Evolutionary conservation across 2,888 invertebrate species (phyloP).

Genomic region (Dolomedes plantarius): DNA sequence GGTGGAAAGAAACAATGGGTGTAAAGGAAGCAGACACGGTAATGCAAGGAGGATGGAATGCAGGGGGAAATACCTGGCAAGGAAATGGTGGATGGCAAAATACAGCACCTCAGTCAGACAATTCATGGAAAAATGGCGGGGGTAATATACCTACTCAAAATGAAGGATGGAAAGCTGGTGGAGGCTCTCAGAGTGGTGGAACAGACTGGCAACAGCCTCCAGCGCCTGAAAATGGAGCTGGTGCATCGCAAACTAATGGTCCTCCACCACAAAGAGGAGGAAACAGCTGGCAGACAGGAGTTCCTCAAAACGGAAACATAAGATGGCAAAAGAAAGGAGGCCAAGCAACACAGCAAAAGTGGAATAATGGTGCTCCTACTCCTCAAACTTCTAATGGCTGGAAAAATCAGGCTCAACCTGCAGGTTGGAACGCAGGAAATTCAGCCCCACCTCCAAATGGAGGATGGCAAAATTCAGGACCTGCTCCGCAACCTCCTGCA

Average conservation of each 20-base stretch:
- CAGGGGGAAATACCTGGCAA: background rate
- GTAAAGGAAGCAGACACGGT: constrained; percentile 22
- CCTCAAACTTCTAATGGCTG: constrained; percentile 30
- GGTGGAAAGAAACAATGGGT: constrained; percentile 43
- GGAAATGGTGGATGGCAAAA: constrained; percentile 27
- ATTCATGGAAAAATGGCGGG: constrained; percentile 17
- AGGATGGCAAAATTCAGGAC: constrained; percentile 39
- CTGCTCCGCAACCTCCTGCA: background rate
- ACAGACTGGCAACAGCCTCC: constrained; percentile 22
- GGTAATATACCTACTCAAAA: constrained; percentile 13
- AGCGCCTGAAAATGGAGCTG: background rate
- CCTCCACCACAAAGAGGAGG: constrained; percentile 3
- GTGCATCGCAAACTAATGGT: constrained; percentile 20
- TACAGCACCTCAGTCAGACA: constrained; percentile 32
- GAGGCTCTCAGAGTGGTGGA: background rate
- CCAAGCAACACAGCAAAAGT: background rate
- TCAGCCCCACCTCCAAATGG: constrained; percentile 12
- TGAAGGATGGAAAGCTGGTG: background rate
- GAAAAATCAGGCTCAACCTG: constrained; percentile 33
- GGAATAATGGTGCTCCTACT: constrained; percentile 13
- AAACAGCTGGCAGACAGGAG: constrained; percentile 25
- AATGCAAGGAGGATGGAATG: constrained; percentile 23
- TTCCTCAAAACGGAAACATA: background rate
- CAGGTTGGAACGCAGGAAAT: constrained; percentile 30
- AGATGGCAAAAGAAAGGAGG: constrained; percentile 22